Evolutionary conservation across 2,797 vertebrate species (phyloP), one percentile per base, ranked within the genome.

Genomic region (Acanthurus tractus): DNA sequence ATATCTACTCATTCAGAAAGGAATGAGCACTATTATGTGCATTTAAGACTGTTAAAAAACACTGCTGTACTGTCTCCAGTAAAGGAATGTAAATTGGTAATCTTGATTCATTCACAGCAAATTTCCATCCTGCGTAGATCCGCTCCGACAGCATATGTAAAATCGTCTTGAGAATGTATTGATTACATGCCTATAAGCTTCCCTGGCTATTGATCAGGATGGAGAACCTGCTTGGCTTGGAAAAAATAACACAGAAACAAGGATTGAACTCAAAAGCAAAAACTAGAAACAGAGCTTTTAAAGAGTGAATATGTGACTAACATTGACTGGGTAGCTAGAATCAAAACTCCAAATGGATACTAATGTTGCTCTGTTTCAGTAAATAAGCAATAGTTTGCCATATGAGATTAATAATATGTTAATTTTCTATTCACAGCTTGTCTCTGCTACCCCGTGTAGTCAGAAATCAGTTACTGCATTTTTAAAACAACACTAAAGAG

Each of bases 81-180:
- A 29, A 55, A 76, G 46, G 72, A 79, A 88, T 80, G 61, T 20
- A 34, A 68, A 84, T 74, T 46, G 57, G 68, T 59, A 67, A 66
- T 14, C 70, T 52, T 77, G 67, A 89, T 69, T 88, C 65, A 84
- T 53, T 73, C 63, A 58, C 74, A 78, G 48, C 67, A 53, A 49
- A 83, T 86, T 86, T 78, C 36, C 61, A 36, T 58, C 50, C 55
- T 59, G 66, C 9, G 3, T 55, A 61, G 55, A 81, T 86, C 72
- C 2, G 2, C 82, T 70, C 70, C 76, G 74, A 88, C 81, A 82
- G 63, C 56, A 74, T 58, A 82, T 68, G 73, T 57, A 70, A 86
- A 22, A 81, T 86, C 63, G 72, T 85, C 69, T 62, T 48, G 40
- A 80, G 64, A 65, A 63, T 23, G 42, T 59, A 91, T 89, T 78